These are phyloP conservation scores for Odontophorus gujanensis DNA, from an alignment of 2,113 vertebrate genomes.

Conservation along the genomic window DNA sequence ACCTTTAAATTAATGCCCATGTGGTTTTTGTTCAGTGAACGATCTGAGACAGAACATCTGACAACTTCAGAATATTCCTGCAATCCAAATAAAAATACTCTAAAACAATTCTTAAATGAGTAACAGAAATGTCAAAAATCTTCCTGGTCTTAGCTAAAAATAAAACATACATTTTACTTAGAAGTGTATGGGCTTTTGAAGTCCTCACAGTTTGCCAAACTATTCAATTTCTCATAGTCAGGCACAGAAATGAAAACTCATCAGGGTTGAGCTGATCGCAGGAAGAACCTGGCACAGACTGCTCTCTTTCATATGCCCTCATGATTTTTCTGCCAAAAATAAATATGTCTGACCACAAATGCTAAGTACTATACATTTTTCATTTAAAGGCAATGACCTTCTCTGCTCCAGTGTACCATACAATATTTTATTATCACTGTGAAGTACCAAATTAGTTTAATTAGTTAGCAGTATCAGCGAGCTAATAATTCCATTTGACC, in stretches of 20 bases:
- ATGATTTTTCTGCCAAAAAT: constrained; percentile 61
- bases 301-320: constrained; percentile 59
- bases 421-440: constrained; percentile 11
- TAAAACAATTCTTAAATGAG: background rate
- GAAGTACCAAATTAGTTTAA: constrained; percentile 8
- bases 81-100: background rate
- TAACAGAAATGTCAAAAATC: constrained; percentile 24
- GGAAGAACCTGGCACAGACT: constrained; percentile 57
- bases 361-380: constrained; percentile 52
- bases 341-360: constrained; percentile 47
- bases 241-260: constrained; percentile 54
- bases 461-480: constrained; percentile 2
- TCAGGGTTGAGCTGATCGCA: constrained; percentile 63
- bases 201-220: constrained; percentile 38
- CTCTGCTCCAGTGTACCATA: constrained; percentile 10
- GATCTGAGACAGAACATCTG: background rate
- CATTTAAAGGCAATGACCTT: constrained; percentile 49
- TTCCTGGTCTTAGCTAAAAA: constrained; percentile 40
- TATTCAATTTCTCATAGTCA: constrained; percentile 58
- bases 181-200: constrained; percentile 25
- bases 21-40: background rate
- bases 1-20: background rate
- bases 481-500: background rate
- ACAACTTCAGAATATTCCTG: background rate
- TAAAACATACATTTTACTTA: constrained; percentile 57